These are phyloP conservation scores for Pseudonaja textilis DNA, from an alignment of 2,113 vertebrate genomes.

Conservation along the genomic window DNA sequence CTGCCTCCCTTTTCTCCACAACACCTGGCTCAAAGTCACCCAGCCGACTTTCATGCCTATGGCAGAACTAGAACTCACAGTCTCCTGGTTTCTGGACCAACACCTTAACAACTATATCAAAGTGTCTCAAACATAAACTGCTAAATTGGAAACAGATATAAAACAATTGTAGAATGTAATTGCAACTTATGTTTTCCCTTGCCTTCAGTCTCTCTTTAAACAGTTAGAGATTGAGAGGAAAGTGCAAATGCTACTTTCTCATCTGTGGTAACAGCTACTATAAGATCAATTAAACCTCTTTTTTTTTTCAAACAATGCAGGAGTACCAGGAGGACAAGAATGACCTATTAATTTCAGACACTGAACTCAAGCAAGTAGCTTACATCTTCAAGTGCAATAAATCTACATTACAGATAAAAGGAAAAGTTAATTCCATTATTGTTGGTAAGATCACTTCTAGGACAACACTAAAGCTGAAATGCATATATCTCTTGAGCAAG, in stretches of 20 bases:
- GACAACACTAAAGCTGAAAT: slow-evolving; percentile 19
- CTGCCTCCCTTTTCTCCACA: neutral
- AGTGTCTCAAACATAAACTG: neutral
- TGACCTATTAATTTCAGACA: slow-evolving; percentile 87
- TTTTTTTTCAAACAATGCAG: slow-evolving; percentile 66
- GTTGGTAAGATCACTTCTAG: slow-evolving; percentile 77
- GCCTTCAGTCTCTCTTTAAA: slow-evolving; percentile 2
- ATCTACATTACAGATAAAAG: slow-evolving; percentile 90
- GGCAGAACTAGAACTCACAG: neutral
- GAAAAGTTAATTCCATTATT: slow-evolving; percentile 97
- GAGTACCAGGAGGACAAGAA: slow-evolving; percentile 90
- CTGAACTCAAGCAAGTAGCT: slow-evolving; percentile 93
- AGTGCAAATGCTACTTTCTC: slow-evolving; percentile 22
- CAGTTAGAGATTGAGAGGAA: slow-evolving; percentile 36
- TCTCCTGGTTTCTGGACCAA: neutral
- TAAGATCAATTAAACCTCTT: slow-evolving; percentile 35
- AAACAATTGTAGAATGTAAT: neutral
- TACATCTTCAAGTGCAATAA: slow-evolving; percentile 91
- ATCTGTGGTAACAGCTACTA: slow-evolving; percentile 40
- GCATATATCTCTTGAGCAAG: neutral
- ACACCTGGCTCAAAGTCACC: neutral
- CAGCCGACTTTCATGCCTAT: neutral
- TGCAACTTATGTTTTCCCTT: slow-evolving; percentile 36
- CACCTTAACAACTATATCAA: neutral
- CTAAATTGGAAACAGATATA: neutral